These are phyloP conservation scores for Heliornis fulica DNA, from an alignment of 2,113 vertebrate species.

Conservation along the genomic window DNA sequence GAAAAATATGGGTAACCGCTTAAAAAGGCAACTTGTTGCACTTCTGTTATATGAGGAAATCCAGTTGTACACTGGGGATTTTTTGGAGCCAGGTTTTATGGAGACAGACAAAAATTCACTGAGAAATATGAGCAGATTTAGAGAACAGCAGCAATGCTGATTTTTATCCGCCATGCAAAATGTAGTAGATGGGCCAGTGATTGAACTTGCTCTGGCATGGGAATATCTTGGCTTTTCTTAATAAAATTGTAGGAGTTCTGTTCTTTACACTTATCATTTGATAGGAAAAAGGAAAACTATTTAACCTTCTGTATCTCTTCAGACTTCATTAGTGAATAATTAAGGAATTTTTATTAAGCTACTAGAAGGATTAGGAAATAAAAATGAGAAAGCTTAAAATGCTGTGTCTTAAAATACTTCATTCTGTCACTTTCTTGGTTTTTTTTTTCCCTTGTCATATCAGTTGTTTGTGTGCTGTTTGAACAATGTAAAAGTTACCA, in stretches of 20 bases:
- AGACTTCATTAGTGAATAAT: neutral
- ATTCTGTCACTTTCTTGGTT: neutral
- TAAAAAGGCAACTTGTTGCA: neutral
- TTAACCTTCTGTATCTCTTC: neutral
- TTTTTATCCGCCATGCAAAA: neutral
- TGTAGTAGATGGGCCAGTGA: neutral
- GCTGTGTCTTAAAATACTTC: neutral
- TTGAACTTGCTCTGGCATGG: neutral
- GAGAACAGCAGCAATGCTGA: neutral
- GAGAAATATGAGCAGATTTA: neutral
- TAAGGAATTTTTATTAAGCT: neutral
- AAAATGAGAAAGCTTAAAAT: neutral
- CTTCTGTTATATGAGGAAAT: neutral
- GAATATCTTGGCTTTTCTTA: neutral
- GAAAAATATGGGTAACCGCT: neutral
- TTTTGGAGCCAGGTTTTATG: neutral
- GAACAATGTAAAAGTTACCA: neutral
- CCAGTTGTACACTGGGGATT: rapidly evolving
- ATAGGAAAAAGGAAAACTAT: neutral
- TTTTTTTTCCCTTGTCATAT: neutral
- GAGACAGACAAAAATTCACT: neutral
- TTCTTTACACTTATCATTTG: neutral
- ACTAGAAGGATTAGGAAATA: neutral
- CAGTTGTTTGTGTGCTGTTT: neutral
- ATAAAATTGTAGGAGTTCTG: neutral